Evolutionary conservation across 2,888 invertebrate genomes (phyloP), one percentile per base, ranked within the genome.

Genomic region (Tetrapedia diversipes): DNA sequence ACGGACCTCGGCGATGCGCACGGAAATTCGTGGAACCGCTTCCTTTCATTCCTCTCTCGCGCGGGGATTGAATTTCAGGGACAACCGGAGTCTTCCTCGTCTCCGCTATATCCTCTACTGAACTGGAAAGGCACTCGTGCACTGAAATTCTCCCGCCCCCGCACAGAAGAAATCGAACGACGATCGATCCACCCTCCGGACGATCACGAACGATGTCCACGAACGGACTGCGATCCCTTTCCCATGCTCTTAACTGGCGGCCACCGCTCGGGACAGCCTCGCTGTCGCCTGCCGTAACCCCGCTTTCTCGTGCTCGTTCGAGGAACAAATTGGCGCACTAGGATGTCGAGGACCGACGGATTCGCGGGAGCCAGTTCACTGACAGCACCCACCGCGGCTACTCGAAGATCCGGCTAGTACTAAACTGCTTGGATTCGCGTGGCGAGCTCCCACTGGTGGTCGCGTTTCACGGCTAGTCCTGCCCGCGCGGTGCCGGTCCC

Each of bases 41-140:
- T 75, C 59, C 77, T 61, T 74, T 80, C 72, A 71, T 82, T 64
- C 59, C 59, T 27, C 59, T 27, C 37, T 68, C 59, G 49, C 63
- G 27, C 19, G 19, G 10, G 72, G 65, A 82, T 85, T 47, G 47
- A 66, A 69, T 86, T 82, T 61, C 73, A 73, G 54, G 65, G 69
- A 63, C 60, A 75, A 59, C 41, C n/a, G 0, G 34, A 51, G 41
- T 59, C 16, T 43, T 77, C 43, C 11, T 32, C 49, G 54, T 6
- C 47, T 16, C 45, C 16, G 47, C 41, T 56, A 24, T 47, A 56
- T 61, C 29, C 43, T 41, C 34, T 19, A 37, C 27, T 51, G 32
- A 34, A 22, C 32, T 10, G 27, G 45, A 63, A 77, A 77, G 65
- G 47, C 76, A 76, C 77, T 43, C 60, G 47, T 45, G 37, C 76